Percentiles rank a stretch among this genome's conserved stretches.
Evolutionary conservation across 1,140 invertebrate genomes (phyloP).

Genomic region (Arion vulgaris): DNA sequence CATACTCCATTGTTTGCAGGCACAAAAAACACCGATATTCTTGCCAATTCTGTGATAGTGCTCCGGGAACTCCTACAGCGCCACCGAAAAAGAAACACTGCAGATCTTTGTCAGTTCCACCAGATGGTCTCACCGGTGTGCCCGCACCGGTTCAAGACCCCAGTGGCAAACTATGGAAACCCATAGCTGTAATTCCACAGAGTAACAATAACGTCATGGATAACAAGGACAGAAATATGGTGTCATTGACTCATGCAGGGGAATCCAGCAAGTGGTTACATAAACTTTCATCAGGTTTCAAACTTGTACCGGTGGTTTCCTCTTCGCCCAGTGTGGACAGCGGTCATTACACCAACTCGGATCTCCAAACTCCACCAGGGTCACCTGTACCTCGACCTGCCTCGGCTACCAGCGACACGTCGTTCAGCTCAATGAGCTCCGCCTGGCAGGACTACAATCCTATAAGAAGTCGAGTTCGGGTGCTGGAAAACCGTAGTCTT

Average conservation of each 20-base stretch:
- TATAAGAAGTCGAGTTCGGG: constrained; percentile 41
- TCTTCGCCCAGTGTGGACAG: constrained; percentile 51
- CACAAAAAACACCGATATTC: constrained; percentile 17
- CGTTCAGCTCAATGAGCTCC: constrained; percentile 49
- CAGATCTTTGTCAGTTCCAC: constrained; percentile 57
- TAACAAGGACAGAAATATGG: constrained; percentile 22
- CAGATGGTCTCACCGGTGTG: constrained; percentile 45
- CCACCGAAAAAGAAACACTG: constrained; percentile 69
- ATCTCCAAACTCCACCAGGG: constrained; percentile 62
- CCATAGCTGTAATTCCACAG: constrained; percentile 51
- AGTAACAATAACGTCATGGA: constrained; percentile 25
- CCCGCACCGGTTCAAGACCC: constrained; percentile 51
- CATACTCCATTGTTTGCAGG: neutral
- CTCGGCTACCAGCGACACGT: constrained; percentile 58
- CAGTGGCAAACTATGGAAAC: constrained; percentile 52
- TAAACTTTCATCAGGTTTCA: constrained; percentile 21
- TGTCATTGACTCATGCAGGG: neutral
- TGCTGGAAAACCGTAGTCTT: constrained; percentile 67
- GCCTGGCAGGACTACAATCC: constrained; percentile 49
- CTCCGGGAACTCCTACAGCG: constrained; percentile 40
- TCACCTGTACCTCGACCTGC: constrained; percentile 65
- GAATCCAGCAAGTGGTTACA: constrained; percentile 36
- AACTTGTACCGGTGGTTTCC: constrained; percentile 25
- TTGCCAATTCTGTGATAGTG: constrained; percentile 50
- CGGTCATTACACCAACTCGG: constrained; percentile 54